Evolutionary conservation across 2,113 vertebrate species (phyloP).

Genomic region (Odocoileus hemionus): DNA sequence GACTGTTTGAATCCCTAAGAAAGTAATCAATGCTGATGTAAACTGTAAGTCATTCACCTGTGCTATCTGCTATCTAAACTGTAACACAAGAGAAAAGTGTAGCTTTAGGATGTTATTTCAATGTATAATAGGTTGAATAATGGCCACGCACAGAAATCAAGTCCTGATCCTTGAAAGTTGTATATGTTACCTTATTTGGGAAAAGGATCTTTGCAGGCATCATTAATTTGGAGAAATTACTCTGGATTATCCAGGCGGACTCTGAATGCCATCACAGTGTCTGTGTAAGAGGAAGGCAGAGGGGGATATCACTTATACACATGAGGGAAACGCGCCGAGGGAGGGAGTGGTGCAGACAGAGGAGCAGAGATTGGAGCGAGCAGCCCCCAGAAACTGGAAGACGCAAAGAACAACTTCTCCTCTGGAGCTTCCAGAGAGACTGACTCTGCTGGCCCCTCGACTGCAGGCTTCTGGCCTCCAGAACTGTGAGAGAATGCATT

Average conservation of each 20-base stretch:
- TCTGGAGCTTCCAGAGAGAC: background rate
- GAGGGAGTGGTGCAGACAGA: background rate
- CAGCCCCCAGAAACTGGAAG: background rate
- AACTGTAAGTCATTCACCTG: background rate
- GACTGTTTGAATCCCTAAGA: background rate
- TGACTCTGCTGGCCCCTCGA: background rate
- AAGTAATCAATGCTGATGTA: background rate
- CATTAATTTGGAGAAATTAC: background rate
- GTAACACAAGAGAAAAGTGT: background rate
- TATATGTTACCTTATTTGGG: background rate
- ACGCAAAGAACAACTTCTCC: background rate
- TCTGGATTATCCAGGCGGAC: background rate
- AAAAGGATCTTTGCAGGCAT: background rate
- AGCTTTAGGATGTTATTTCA: background rate
- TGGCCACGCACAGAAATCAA: background rate
- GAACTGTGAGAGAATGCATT: background rate
- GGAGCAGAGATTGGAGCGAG: rapidly evolving
- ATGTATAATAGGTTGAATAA: background rate
- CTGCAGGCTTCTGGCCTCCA: background rate
- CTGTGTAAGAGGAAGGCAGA: background rate
- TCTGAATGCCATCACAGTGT: background rate
- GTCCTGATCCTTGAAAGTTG: background rate
- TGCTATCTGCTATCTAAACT: background rate
- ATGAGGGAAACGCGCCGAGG: background rate
- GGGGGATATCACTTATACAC: background rate